These are phyloP conservation scores for Odontocerum albicorne DNA, from an alignment of 2,888 invertebrate species.

Conservation along the genomic window DNA sequence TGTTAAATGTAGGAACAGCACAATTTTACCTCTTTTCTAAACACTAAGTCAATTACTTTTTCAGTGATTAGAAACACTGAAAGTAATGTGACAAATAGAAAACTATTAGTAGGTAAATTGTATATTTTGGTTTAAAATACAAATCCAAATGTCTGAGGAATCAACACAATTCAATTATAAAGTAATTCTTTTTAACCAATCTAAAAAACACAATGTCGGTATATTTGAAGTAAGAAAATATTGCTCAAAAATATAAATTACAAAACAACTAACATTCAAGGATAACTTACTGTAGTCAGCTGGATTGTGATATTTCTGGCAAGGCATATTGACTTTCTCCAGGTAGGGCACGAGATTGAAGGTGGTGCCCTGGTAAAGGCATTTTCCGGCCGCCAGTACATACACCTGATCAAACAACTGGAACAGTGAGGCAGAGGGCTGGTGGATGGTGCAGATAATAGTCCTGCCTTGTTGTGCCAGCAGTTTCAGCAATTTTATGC, in stretches of 20 bases:
- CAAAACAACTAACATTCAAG: neutral
- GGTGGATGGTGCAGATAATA: conserved; percentile 90
- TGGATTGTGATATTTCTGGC: conserved; percentile 90
- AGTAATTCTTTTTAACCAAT: too few species aligned
- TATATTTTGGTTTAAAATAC: too few species aligned
- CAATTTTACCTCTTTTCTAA: too few species aligned
- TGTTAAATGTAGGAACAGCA: too few species aligned
- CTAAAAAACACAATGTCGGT: too few species aligned
- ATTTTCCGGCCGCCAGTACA: conserved; percentile 78
- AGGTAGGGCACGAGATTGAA: conserved; percentile 76
- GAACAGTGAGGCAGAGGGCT: conserved; percentile 79
- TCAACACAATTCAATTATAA: too few species aligned
- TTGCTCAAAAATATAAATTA: neutral
- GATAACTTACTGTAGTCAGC: conserved; percentile 83
- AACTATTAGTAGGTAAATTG: too few species aligned
- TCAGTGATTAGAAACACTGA: too few species aligned
- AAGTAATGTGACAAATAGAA: too few species aligned
- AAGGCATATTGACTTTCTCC: conserved; percentile 73
- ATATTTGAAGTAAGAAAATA: too few species aligned
- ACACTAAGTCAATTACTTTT: too few species aligned
- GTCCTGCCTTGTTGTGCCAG: conserved; percentile 81
- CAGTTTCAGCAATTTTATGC: conserved; percentile 71
- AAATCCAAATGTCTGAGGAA: too few species aligned
- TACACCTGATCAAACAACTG: conserved; percentile 74
- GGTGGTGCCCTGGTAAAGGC: conserved; percentile 82